These are phyloP conservation scores for Dromiciops gliroides DNA, from an alignment of 2,113 vertebrate genomes.

Conservation along the genomic window DNA sequence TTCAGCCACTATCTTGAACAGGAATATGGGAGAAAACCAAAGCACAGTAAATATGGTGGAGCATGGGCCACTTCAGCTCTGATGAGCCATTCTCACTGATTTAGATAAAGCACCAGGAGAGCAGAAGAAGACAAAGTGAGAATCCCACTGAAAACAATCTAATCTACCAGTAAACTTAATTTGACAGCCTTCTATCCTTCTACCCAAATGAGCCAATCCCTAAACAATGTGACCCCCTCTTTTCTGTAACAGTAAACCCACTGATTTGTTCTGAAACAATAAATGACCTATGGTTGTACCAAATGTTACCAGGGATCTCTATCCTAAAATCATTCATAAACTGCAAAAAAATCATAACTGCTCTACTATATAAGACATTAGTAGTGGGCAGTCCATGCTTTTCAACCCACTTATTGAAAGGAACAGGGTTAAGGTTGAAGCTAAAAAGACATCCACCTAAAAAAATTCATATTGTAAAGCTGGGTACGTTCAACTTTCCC, in stretches of 20 bases:
- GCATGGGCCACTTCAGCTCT: background rate
- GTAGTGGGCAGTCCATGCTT: slow-evolving; percentile 39
- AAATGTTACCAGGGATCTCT: slow-evolving; percentile 15
- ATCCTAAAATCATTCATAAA: slow-evolving; percentile 43
- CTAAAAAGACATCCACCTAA: slow-evolving; percentile 70
- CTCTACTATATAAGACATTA: background rate
- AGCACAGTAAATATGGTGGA: background rate
- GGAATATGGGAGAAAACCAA: background rate
- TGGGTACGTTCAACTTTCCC: slow-evolving; percentile 85
- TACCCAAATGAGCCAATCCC: slow-evolving; percentile 29
- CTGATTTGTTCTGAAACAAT: slow-evolving; percentile 51
- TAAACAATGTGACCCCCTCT: slow-evolving; percentile 24
- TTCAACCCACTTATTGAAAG: slow-evolving; percentile 59
- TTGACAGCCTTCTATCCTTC: slow-evolving; percentile 17
- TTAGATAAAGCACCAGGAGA: background rate
- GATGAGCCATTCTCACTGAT: background rate
- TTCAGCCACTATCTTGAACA: background rate
- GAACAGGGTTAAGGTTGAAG: background rate
- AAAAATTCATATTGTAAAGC: slow-evolving; percentile 81
- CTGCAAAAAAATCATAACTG: slow-evolving; percentile 2
- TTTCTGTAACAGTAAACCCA: slow-evolving; percentile 46
- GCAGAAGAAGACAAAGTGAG: slow-evolving; percentile 28
- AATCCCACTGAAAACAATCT: slow-evolving; percentile 51
- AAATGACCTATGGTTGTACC: slow-evolving; percentile 39
- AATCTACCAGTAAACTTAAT: background rate